Conservation (phyloP, 2,113 vertebrate genomes). For the Melanocharis versteri region DNA sequence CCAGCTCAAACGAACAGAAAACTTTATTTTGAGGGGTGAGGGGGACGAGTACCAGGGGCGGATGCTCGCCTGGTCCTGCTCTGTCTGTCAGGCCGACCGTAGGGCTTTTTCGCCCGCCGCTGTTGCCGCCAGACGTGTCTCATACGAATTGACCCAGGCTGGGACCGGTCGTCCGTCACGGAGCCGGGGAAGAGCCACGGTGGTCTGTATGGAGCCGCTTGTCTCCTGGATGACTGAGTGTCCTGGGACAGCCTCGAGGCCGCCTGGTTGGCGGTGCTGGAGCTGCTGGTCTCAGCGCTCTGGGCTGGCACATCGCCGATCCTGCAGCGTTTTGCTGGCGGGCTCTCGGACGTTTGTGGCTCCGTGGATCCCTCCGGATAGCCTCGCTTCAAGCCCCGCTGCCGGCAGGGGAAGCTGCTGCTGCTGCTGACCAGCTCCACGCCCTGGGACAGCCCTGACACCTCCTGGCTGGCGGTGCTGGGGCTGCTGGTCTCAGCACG, state of each 20-base stretch:
- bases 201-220: neutral
- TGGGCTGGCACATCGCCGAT: neutral
- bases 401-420: neutral
- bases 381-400: neutral
- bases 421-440: neutral
- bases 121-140: neutral
- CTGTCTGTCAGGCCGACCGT: neutral
- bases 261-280: fast-evolving
- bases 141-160: fast-evolving
- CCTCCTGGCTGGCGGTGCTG: fast-evolving
- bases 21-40: neutral
- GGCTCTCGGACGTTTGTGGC: fast-evolving
- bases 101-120: neutral
- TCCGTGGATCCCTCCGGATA: fast-evolving
- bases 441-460: no score
- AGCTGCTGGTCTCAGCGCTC: neutral
- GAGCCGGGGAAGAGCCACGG: neutral
- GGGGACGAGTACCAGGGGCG: fast-evolving
- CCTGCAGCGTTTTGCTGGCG: neutral
- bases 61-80: neutral
- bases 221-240: fast-evolving
- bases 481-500: neutral
- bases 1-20: neutral
- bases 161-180: fast-evolving
- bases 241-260: neutral